Base-by-base conservation (phyloP, 2,797 vertebrate genomes). In the Girardinus metallicus region DNA sequence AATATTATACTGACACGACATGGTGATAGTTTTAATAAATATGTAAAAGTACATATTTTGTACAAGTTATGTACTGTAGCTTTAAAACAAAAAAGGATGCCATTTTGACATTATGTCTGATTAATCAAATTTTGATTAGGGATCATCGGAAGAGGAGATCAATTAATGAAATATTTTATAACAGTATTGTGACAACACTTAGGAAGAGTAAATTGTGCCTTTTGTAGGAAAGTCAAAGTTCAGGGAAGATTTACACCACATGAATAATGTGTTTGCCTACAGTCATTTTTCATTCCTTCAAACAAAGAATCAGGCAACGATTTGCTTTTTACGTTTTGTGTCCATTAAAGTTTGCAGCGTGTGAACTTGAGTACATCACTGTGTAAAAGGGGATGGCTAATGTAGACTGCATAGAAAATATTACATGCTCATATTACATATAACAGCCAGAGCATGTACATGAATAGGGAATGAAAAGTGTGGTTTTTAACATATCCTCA, bases 401-500 rank as follows among this genome's bases (percentile, higher is more conserved):
- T 11, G 18, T 5, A 68, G 16, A 39, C 5, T 1, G 8, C 9
- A 26, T 36, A 11, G 10, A 68, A 68, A 26, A 68, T 68, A 68
- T 41, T 23, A 39, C 4, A 41, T 26, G 34, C 4, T 66, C 34
- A 41, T 68, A 26, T 39, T 39, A 39, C 34, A 62, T 31, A 3
- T 5, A 39, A 66, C 34, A 36, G 18, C 8, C 7, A 66, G 18
- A 18, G 7, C n/a, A 34, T 34, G 6, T 62, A 34, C 6, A 21
- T 64, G 34, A 36, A 64, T 1, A 36, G 9, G 31, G 60, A 21
- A 18, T 34, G 29, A 64, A 62, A n/a, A 64, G 18, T 21, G 62
- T 66, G 62, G 60, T 18, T 62, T 34, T 62, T 34, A 62, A 62
- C 62, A 2, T 66, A 39, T 75, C 43, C 75, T 84, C 83, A 84